These are phyloP conservation scores for Lycophotia porphyrea DNA, from an alignment of 2,888 invertebrate species.

Conservation along the genomic window DNA sequence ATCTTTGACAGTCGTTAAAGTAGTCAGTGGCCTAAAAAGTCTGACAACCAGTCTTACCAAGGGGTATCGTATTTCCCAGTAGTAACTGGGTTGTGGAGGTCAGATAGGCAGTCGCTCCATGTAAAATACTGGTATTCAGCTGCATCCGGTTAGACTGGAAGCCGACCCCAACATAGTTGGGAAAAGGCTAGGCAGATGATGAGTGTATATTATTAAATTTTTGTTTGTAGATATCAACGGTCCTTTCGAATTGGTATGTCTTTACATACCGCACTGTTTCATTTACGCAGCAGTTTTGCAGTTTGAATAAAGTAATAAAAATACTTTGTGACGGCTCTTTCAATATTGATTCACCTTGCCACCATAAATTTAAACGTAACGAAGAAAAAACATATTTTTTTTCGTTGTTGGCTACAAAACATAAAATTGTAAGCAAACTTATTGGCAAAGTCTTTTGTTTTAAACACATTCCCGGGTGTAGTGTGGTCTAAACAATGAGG, in stretches of 20 bases:
- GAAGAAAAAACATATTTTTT: background rate
- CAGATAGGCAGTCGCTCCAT: no score
- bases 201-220: background rate
- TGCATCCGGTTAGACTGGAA: no score
- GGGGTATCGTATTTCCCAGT: no score
- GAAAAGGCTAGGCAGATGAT: no score
- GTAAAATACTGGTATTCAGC: no score
- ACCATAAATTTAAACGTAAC: background rate
- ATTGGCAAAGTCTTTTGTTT: background rate
- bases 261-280: slow-evolving; percentile 40
- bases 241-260: slow-evolving; percentile 54
- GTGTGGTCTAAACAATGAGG: background rate
- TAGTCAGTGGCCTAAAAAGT: no score
- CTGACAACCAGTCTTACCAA: no score
- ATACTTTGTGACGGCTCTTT: background rate
- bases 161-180: no score
- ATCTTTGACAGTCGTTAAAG: no score
- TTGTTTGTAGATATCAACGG: background rate
- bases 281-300: slow-evolving; percentile 28
- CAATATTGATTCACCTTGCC: background rate
- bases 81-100: no score
- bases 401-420: background rate
- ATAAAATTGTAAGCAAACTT: no score
- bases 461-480: background rate
- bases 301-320: background rate